Evolutionary conservation across 2,888 invertebrate species (phyloP).

Genomic region (Drosophila ezoana): DNA sequence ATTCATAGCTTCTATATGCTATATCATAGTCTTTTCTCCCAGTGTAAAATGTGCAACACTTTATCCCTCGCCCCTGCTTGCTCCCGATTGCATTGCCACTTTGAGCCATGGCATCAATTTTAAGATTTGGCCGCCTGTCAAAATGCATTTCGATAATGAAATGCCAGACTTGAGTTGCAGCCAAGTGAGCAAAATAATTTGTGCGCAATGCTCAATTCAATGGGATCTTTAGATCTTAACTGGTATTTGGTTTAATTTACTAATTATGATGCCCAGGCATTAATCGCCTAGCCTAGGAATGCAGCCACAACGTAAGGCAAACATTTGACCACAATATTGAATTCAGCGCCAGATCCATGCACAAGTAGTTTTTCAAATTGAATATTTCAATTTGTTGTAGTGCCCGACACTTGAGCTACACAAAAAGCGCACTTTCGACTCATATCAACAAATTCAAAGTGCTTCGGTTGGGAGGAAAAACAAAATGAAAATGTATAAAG

Average conservation of each 20-base stretch:
- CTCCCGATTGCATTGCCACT: constrained; percentile 5
- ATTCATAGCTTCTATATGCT: too few species aligned
- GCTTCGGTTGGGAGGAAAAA: constrained; percentile 8
- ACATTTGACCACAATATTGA: constrained; percentile 15
- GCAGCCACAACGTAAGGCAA: background rate
- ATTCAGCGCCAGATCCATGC: background rate
- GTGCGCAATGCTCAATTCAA: constrained; percentile 23
- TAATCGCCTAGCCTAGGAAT: constrained; percentile 10
- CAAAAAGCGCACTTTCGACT: constrained; percentile 28
- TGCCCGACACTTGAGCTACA: constrained; percentile 40
- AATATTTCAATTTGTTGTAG: constrained; percentile 30
- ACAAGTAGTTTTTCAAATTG: constrained; percentile 26
- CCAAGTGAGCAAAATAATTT: constrained; percentile 35
- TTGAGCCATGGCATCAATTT: constrained; percentile 15
- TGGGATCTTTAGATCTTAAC: constrained; percentile 25
- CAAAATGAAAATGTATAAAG: constrained; percentile 1
- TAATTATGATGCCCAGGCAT: constrained; percentile 34
- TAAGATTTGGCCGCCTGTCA: constrained; percentile 20
- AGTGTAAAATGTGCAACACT: background rate
- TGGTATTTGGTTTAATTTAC: constrained; percentile 25
- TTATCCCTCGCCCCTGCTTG: background rate
- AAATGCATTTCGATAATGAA: constrained; percentile 29
- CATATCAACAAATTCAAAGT: constrained; percentile 43
- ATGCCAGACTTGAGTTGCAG: constrained; percentile 30
- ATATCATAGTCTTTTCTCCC: background rate